These are phyloP conservation scores for Arenaria interpres DNA, from an alignment of 2,113 vertebrate genomes.

Conservation along the genomic window DNA sequence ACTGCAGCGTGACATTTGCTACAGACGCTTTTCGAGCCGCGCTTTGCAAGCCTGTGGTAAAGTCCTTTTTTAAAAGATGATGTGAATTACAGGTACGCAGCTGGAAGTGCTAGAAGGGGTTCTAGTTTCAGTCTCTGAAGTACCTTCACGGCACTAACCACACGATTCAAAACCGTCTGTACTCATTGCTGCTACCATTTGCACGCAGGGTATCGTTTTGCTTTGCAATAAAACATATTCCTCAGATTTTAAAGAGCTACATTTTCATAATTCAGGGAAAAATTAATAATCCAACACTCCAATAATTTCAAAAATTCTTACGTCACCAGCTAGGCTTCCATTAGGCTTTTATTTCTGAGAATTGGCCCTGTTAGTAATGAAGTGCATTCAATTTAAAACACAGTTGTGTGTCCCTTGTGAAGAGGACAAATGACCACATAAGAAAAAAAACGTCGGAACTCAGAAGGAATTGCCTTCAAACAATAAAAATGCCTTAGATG, in stretches of 20 bases:
- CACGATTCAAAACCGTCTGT: constrained; percentile 26
- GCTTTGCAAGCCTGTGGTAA: constrained; percentile 32
- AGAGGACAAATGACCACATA: background rate
- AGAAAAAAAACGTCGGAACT: background rate
- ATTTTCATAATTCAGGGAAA: background rate
- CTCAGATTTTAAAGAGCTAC: background rate
- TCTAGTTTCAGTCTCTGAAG: constrained; percentile 56
- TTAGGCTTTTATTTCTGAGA: background rate
- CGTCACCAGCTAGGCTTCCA: background rate
- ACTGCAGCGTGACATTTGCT: constrained; percentile 56
- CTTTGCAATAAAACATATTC: background rate
- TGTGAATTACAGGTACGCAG: constrained; percentile 65
- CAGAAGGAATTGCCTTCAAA: background rate
- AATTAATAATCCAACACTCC: no score
- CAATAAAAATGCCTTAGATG: background rate
- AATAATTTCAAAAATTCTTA: background rate
- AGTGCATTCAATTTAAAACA: background rate
- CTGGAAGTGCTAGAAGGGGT: constrained; percentile 46
- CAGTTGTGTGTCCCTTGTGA: background rate
- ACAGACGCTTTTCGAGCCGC: background rate
- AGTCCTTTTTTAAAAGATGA: constrained; percentile 44
- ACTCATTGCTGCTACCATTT: background rate
- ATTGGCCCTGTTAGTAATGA: background rate
- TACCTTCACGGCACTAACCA: constrained; percentile 35
- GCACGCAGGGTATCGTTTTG: background rate